Percentiles rank a stretch among this genome's conserved stretches.
Evolutionary conservation across 2,113 vertebrate species (phyloP).

Genomic region (Anas platyrhynchos): DNA sequence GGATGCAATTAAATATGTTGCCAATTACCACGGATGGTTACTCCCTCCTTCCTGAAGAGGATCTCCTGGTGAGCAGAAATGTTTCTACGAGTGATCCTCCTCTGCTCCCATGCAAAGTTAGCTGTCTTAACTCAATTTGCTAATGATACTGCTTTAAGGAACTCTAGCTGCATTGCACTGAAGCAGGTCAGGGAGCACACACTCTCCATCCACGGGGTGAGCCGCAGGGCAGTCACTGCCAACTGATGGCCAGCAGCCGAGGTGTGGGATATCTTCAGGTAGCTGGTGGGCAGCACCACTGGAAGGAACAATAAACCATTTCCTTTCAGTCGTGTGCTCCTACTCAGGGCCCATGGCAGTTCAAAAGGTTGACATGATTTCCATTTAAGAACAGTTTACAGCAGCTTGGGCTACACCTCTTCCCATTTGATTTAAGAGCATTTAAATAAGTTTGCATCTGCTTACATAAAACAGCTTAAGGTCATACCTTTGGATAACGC

Average conservation of each 20-base stretch:
- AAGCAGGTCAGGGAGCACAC: fast-evolving
- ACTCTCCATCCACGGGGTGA: fast-evolving
- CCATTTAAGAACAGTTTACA: neutral
- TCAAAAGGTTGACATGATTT: neutral
- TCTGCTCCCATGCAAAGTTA: neutral
- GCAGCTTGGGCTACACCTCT: neutral
- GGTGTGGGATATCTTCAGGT: fast-evolving
- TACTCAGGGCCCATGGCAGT: neutral
- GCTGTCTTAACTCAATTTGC: neutral
- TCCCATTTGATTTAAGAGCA: neutral
- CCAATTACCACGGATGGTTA: neutral
- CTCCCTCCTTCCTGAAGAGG: neutral
- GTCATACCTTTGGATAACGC: neutral
- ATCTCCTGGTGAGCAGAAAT: neutral
- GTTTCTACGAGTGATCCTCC: neutral
- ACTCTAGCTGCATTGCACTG: fast-evolving
- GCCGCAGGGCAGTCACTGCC: neutral
- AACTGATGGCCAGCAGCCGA: neutral
- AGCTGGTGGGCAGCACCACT: neutral
- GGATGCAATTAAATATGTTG: neutral
- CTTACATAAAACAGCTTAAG: neutral
- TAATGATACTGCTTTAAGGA: neutral
- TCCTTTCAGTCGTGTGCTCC: fast-evolving
- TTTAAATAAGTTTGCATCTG: conserved; percentile 7
- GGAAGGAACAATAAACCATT: fast-evolving